phyloP scores from a whole-genome alignment of 1,140 invertebrate species.

The Hylyphantes graminicola region DNA sequence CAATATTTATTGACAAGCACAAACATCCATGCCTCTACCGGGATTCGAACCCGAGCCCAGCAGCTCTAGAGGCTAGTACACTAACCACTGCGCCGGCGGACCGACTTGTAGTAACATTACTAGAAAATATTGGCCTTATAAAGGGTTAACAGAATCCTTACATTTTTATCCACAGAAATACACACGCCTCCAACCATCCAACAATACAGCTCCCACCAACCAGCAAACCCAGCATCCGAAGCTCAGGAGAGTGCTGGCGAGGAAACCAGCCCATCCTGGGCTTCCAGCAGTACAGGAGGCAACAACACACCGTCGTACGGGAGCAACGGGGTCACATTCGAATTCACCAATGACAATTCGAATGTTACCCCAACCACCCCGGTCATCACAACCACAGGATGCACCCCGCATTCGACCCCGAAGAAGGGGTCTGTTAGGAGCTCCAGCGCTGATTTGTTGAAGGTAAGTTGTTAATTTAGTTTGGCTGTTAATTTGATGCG shows the following conservation, averaged over 20 bases:
- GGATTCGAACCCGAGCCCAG: no score
- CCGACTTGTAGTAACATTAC: no score
- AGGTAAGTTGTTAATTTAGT: no score
- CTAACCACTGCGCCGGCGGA: no score
- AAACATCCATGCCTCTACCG: no score
- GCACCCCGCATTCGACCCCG: conserved; percentile 24
- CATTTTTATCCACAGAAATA: background rate
- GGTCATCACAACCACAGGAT: conserved; percentile 38
- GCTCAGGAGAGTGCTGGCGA: conserved; percentile 27
- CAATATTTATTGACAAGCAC: no score
- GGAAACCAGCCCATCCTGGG: conserved; percentile 62
- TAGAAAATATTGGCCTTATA: no score
- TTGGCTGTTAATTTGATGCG: no score
- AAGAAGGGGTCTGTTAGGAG: background rate
- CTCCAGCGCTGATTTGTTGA: background rate
- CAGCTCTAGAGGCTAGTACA: no score
- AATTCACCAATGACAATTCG: conserved; percentile 63
- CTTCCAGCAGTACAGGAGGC: conserved; percentile 59
- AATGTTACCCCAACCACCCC: conserved; percentile 3
- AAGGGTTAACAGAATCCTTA: no score
- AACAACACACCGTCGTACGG: conserved; percentile 61
- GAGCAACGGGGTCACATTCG: conserved; percentile 61
- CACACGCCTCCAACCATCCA: background rate
- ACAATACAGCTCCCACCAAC: background rate
- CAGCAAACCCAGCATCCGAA: conserved; percentile 5